A percentile compares a stretch with the other conserved stretches of the same genome.
Conservation (phyloP, 2,113 vertebrate species). For the Euleptes europaea region DNA sequence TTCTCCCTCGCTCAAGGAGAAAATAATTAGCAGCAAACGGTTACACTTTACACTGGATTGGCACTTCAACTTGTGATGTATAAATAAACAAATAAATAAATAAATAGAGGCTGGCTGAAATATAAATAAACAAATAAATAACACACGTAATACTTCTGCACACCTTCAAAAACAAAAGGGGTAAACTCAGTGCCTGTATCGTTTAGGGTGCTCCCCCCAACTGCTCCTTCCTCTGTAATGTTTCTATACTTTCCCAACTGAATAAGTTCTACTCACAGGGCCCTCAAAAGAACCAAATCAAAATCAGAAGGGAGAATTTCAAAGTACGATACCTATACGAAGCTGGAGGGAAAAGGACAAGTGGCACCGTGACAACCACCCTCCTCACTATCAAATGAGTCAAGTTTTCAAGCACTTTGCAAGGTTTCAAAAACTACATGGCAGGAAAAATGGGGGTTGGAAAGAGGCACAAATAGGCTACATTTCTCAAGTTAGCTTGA, state of each 20-base stretch:
- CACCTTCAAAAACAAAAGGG: not conserved
- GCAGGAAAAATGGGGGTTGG: slow-evolving; percentile 9
- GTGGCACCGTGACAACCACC: fast-evolving
- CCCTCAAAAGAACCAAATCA: not conserved
- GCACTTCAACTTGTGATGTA: not conserved
- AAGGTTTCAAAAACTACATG: slow-evolving; percentile 40
- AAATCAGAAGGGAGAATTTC: not conserved
- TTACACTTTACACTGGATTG: not conserved
- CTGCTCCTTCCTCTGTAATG: not conserved
- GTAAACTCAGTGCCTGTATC: not conserved
- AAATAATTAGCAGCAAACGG: not conserved
- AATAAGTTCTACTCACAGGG: not conserved
- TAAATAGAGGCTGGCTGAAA: slow-evolving; percentile 30
- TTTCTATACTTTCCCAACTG: not conserved
- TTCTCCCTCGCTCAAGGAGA: not conserved
- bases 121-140: not conserved
- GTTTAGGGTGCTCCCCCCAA: slow-evolving; percentile 1
- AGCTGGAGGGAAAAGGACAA: not conserved
- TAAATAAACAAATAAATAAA: slow-evolving; percentile 26
- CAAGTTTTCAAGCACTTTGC: slow-evolving; percentile 22
- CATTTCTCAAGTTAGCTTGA: slow-evolving; percentile 1
- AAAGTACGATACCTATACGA: not conserved
- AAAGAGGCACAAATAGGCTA: slow-evolving; percentile 49
- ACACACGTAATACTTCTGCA: not conserved
- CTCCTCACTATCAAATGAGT: slow-evolving; percentile 48